Evolutionary conservation across 1,140 invertebrate species (phyloP).

Genomic region (Rhagoletis zephyria): DNA sequence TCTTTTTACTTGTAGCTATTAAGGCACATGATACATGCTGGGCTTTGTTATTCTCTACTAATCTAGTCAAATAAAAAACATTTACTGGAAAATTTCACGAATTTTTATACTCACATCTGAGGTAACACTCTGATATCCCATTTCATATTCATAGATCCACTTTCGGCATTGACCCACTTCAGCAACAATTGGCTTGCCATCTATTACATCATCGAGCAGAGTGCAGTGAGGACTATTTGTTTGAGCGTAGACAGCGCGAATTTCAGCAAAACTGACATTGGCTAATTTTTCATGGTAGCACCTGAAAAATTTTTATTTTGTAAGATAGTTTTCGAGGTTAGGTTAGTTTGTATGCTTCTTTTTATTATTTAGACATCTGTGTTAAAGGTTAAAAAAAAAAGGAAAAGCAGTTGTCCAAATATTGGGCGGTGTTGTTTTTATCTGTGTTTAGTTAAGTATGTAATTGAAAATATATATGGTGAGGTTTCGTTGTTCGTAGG

Average conservation of each 20-base stretch:
- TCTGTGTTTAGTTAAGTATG: no score
- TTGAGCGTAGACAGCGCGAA: conserved; percentile 40
- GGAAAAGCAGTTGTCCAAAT: no score
- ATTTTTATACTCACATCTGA: conserved; percentile 73
- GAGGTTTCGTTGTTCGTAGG: no score
- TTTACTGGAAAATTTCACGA: neutral
- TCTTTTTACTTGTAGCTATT: no score
- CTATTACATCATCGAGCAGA: conserved; percentile 56
- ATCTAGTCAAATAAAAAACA: no score
- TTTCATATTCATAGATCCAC: conserved; percentile 74
- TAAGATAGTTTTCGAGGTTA: no score
- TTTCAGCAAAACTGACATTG: conserved; percentile 54
- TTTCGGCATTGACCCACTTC: conserved; percentile 63
- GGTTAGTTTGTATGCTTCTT: neutral
- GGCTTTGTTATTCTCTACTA: no score
- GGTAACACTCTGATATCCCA: conserved; percentile 75
- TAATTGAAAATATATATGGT: no score
- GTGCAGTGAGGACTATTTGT: conserved; percentile 63
- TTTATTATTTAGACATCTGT: neutral
- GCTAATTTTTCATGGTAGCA: conserved; percentile 56
- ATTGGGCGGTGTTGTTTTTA: no score
- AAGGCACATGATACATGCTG: no score
- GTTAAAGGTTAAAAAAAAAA: no score
- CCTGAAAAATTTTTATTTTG: conserved; percentile 39
- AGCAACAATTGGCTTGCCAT: conserved; percentile 55